Conservation (phyloP, 2,797 vertebrate species). For the Allobates femoralis region DNA sequence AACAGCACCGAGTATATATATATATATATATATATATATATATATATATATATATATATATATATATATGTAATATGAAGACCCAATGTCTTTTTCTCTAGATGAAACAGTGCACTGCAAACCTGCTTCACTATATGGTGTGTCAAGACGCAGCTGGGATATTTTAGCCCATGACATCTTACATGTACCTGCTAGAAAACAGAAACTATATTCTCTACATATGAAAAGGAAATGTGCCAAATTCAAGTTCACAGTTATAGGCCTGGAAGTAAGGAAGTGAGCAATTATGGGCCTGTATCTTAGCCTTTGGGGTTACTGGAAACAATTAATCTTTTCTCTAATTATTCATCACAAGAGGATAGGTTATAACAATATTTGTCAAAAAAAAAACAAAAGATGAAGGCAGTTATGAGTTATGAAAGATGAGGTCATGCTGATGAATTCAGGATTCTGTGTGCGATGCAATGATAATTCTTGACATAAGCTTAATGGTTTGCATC, state of each 20-base stretch:
- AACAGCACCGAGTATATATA: no score
- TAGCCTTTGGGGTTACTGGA: conserved; percentile 60
- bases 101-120: not conserved
- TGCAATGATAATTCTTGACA: conserved; percentile 52
- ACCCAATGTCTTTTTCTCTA: not conserved
- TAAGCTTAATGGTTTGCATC: conserved; percentile 18
- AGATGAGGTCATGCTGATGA: conserved; percentile 53
- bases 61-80: not conserved
- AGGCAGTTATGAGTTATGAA: conserved; percentile 44
- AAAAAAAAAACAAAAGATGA: conserved; percentile 56
- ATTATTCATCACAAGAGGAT: conserved; percentile 61
- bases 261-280: conserved; percentile 54
- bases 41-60: no score
- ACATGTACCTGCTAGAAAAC: conserved; percentile 54
- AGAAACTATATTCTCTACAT: conserved; percentile 38
- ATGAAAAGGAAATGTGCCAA: conserved; percentile 54
- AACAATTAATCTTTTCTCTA: conserved; percentile 57
- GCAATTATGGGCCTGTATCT: conserved; percentile 45
- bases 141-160: conserved; percentile 43
- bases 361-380: conserved; percentile 63
- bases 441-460: conserved; percentile 42
- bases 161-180: conserved; percentile 38
- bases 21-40: no score
- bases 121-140: conserved; percentile 2
- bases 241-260: conserved; percentile 57